Evolutionary conservation across 2,888 invertebrate species (phyloP).

Genomic region (Drosophila bunnanda): DNA sequence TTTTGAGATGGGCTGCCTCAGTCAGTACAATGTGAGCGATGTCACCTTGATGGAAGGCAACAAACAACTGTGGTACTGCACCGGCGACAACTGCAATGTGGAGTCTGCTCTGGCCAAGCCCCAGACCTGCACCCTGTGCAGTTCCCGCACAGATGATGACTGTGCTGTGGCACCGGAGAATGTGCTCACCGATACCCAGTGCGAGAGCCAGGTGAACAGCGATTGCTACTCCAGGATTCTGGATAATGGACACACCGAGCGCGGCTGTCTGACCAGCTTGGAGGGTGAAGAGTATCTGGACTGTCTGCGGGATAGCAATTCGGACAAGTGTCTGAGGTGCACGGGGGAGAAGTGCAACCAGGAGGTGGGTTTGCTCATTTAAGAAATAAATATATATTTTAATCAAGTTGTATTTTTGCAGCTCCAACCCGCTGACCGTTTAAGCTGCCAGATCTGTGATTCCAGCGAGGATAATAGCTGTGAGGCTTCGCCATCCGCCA

Average conservation of each 20-base stretch:
- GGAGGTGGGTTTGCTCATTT: constrained; percentile 50
- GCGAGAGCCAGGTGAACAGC: constrained; percentile 59
- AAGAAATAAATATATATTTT: not conserved
- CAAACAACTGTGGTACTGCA: constrained; percentile 74
- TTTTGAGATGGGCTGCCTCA: constrained; percentile 75
- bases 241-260: constrained; percentile 76
- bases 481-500: constrained; percentile 55
- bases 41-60: constrained; percentile 47
- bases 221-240: constrained; percentile 77
- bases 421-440: constrained; percentile 77
- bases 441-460: constrained; percentile 74
- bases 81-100: constrained; percentile 77
- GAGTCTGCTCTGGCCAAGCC: constrained; percentile 58
- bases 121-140: constrained; percentile 71
- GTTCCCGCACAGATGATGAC: constrained; percentile 65
- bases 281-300: constrained; percentile 64
- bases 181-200: constrained; percentile 46
- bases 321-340: constrained; percentile 68
- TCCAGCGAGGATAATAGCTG: constrained; percentile 62
- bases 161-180: constrained; percentile 70
- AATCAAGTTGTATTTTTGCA: constrained; percentile 15
- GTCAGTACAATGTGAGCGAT: constrained; percentile 72
- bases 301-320: constrained; percentile 61
- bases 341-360: constrained; percentile 68
- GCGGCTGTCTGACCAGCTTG: constrained; percentile 75